phyloP scores from a whole-genome alignment of 2,113 vertebrate species.

The Erythrocercus mccallii region DNA sequence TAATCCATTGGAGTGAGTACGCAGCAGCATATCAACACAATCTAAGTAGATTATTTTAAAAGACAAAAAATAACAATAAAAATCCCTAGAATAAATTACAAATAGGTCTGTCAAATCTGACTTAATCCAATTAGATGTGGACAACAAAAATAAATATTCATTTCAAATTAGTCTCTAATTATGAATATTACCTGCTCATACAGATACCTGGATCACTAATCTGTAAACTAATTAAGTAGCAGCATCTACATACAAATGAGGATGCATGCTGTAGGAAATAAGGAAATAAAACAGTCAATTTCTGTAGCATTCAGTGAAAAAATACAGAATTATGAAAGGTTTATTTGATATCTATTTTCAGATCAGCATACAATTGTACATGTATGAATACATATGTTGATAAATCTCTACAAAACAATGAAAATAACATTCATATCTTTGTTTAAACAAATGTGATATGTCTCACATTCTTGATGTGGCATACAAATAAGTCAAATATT shows the following conservation, averaged over 20 bases:
- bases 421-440: neutral
- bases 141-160: conserved; percentile 29
- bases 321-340: neutral
- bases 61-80: neutral
- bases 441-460: neutral
- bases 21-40: neutral
- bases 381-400: neutral
- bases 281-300: neutral
- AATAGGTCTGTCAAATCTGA: neutral
- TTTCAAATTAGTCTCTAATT: conserved; percentile 32
- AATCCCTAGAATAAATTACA: neutral
- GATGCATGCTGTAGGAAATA: neutral
- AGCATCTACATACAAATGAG: conserved; percentile 10
- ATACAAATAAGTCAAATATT: neutral
- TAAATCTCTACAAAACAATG: neutral
- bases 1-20: neutral
- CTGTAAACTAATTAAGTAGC: conserved; percentile 22
- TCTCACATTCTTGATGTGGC: neutral
- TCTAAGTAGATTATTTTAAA: neutral
- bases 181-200: conserved; percentile 9
- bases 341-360: neutral
- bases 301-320: neutral
- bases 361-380: neutral
- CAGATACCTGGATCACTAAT: neutral
- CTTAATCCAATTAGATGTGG: neutral